Evolutionary conservation across 2,797 vertebrate genomes (phyloP).

Genomic region (Rhabdophis nuchalis): DNA sequence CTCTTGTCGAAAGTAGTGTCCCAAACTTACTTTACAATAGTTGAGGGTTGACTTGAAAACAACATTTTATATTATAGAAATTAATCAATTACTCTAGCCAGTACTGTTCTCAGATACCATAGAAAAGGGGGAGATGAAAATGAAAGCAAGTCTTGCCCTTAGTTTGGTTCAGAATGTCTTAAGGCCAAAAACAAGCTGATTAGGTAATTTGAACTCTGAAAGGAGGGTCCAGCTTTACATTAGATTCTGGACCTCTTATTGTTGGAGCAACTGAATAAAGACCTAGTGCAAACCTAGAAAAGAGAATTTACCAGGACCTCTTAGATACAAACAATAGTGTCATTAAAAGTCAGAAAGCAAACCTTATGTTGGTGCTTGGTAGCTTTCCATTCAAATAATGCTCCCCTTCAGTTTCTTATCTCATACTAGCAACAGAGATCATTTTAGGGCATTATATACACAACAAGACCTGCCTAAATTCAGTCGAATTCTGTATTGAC

Average conservation of each 20-base stretch:
- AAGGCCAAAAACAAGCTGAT: neutral
- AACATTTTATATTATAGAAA: neutral
- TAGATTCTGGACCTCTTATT: neutral
- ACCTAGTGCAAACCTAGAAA: neutral
- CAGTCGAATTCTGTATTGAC: neutral
- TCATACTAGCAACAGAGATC: neutral
- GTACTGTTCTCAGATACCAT: neutral
- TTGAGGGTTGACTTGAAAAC: neutral
- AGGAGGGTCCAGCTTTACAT: neutral
- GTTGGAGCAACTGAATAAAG: neutral
- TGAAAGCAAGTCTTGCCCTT: neutral
- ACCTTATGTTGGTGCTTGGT: neutral
- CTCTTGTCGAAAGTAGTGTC: neutral
- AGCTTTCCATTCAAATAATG: neutral
- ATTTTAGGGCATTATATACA: neutral
- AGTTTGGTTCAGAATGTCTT: neutral
- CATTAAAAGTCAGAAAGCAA: neutral
- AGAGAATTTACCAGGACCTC: neutral
- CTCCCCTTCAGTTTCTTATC: neutral
- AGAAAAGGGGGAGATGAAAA: neutral
- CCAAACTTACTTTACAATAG: neutral
- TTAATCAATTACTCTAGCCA: neutral
- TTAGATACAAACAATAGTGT: neutral
- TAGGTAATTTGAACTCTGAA: neutral
- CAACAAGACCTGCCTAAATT: neutral